Conservation (phyloP, 2,888 invertebrate genomes). For the Cremastinae sp. region DNA sequence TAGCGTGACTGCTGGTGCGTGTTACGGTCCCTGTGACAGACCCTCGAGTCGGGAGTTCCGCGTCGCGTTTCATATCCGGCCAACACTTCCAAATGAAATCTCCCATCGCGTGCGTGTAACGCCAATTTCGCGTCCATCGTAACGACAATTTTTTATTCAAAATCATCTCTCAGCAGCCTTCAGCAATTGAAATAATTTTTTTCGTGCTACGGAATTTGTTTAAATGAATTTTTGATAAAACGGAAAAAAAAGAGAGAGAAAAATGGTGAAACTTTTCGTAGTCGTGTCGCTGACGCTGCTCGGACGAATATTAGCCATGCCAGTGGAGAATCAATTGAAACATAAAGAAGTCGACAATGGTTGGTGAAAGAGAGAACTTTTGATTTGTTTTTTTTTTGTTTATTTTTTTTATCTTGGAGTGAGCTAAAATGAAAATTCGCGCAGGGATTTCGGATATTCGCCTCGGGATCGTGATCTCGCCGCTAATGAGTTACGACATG, state of each 20-base stretch:
- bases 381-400: background rate
- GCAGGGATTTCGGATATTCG: conserved; percentile 64
- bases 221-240: background rate
- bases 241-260: too few species aligned
- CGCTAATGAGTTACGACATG: conserved; percentile 63
- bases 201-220: background rate
- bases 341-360: conserved; percentile 9
- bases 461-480: conserved; percentile 73
- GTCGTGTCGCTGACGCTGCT: background rate
- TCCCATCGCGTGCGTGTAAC: background rate
- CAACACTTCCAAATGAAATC: background rate
- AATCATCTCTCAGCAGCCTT: background rate
- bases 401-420: background rate
- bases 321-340: background rate
- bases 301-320: conserved; percentile 19
- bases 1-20: conserved; percentile 45
- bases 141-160: too few species aligned
- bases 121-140: background rate
- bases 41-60: conserved; percentile 44
- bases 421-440: conserved; percentile 1
- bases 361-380: background rate
- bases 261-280: conserved; percentile 14
- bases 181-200: background rate
- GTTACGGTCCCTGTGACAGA: conserved; percentile 39
- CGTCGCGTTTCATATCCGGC: conserved; percentile 51